phyloP scores from a whole-genome alignment of 2,888 invertebrate genomes.

The Drosophila atripex region DNA sequence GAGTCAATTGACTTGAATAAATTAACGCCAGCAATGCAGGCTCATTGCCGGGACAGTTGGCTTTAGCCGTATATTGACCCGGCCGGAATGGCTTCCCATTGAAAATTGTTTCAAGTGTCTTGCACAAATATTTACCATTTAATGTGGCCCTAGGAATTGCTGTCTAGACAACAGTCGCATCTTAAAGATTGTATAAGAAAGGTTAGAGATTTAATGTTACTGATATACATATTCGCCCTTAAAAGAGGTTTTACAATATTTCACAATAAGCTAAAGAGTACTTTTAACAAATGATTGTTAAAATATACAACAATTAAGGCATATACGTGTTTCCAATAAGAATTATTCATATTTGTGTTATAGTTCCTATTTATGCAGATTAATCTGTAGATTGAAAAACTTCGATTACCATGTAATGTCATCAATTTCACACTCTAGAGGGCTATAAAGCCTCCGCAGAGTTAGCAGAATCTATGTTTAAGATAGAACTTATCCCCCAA shows the following conservation, averaged over 20 bases:
- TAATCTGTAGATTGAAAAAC: too few relatives aligned
- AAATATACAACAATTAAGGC: too few relatives aligned
- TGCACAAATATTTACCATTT: conserved; percentile 20
- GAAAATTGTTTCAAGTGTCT: conserved; percentile 1
- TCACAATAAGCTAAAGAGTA: too few relatives aligned
- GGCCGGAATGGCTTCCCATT: not conserved
- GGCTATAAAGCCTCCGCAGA: not conserved
- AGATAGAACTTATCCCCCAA: not conserved
- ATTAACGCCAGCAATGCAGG: conserved; percentile 64
- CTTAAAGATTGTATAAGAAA: not conserved
- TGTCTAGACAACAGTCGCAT: conserved; percentile 19
- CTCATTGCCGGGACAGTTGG: conserved; percentile 33
- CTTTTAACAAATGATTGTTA: too few relatives aligned
- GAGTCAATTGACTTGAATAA: conserved; percentile 75
- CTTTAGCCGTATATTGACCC: conserved; percentile 37
- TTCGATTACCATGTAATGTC: not conserved
- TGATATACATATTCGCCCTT: too few relatives aligned
- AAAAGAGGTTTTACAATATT: too few relatives aligned
- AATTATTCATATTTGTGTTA: too few relatives aligned
- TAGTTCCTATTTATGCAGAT: too few relatives aligned
- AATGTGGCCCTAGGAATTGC: conserved; percentile 10
- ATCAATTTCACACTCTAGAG: conserved; percentile 1
- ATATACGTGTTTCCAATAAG: too few relatives aligned
- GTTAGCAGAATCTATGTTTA: not conserved
- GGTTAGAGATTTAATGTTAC: not conserved